Evolutionary conservation across 2,888 invertebrate genomes (phyloP), one percentile per base, ranked within the genome.

Genomic region (Barypeithes pellucidus): DNA sequence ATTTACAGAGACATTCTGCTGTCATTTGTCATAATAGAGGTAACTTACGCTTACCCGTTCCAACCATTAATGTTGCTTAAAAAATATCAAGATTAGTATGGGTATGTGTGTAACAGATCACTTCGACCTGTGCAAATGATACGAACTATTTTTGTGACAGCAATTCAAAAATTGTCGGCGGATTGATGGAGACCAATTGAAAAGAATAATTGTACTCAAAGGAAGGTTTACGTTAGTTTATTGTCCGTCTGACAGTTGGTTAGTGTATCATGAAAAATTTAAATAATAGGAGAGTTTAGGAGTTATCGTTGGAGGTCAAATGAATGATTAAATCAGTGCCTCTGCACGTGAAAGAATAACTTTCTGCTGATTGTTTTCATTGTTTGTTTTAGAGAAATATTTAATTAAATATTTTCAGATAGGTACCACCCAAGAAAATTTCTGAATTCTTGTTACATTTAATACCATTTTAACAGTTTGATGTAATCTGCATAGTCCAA

Each of bases 11-110:
- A 67, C 52, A 57, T 39, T 75, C 69, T 20, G 67, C 61, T 41
- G 50, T 54, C 50, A 39, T 71, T 76, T 71, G 71, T 75, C 72
- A 79, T 73, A 79, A 79, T 67, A 76, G 74, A 79, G 77, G 77
- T 79, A 83, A 84, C 84, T 84, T 84, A 83, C 82, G 88, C 91
- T 89, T 89, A 92, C 93, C 96, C 91, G 95, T 95, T 87, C 95
- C 95, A 82, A 96, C 95, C 93, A 96, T 95, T 79, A 96, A 90
- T 88, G 95, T 95, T 81, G 96, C 96, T 93, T 89, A 84, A 89
- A 85, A 81, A 82, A 70, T 76, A 78, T 60, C 22, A 66, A 45
- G 36, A 60, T 66, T 72, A 72, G 43, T 60, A 63, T 63, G 63
- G 33, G 33, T 2, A 50, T 33, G 14, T 50, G 33, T 63, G 50